These are phyloP conservation scores for Epirrhoe alternata DNA, from an alignment of 2,888 invertebrate genomes.

Conservation along the genomic window DNA sequence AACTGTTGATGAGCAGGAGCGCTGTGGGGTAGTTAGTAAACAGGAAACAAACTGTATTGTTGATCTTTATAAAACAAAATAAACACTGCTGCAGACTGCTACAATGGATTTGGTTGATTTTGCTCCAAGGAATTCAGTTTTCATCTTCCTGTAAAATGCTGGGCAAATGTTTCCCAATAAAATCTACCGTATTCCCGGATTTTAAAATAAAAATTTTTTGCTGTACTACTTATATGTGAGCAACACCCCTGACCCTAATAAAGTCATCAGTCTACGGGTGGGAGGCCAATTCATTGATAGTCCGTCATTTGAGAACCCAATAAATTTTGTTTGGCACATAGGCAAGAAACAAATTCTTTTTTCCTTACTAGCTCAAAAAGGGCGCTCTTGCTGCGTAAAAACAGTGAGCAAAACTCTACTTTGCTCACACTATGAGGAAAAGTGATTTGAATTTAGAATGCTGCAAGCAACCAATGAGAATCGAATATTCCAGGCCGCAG, in stretches of 20 bases:
- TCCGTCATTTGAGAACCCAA: neutral
- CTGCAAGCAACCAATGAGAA: too few relatives aligned
- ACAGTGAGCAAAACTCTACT: too few relatives aligned
- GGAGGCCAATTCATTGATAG: neutral
- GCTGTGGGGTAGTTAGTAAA: conserved; percentile 18
- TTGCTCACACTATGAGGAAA: too few relatives aligned
- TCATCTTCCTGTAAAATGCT: neutral
- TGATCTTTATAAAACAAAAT: conserved; percentile 8
- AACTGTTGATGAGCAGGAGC: conserved; percentile 19
- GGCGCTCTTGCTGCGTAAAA: too few relatives aligned
- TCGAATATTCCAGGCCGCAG: too few relatives aligned
- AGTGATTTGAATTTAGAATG: too few relatives aligned
- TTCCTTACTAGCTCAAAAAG: too few relatives aligned
- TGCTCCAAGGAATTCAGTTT: neutral
- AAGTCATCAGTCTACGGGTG: neutral
- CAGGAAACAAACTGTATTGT: conserved; percentile 14
- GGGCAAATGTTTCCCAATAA: neutral
- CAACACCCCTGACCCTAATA: neutral
- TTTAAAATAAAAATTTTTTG: neutral
- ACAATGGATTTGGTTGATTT: neutral
- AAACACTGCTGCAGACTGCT: neutral
- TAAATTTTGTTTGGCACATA: too few relatives aligned
- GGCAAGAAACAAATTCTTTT: too few relatives aligned
- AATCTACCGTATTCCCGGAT: too few relatives aligned
- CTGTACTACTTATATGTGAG: neutral